phyloP scores from a whole-genome alignment of 2,797 vertebrate species.

The Sebastes steindachneri region DNA sequence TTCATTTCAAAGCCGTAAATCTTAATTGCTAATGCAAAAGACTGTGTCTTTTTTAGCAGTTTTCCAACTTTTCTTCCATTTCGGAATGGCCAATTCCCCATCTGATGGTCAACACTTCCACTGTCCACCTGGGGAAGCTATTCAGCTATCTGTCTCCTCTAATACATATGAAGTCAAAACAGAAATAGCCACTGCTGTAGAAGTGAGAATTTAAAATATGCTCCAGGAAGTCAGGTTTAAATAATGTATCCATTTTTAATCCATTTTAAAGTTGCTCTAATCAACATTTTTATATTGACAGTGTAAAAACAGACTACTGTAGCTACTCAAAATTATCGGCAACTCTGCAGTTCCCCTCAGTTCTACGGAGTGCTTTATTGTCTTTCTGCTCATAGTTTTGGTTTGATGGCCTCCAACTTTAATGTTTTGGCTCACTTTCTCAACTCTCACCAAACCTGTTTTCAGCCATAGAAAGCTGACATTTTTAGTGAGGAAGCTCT shows the following conservation, averaged over 20 bases:
- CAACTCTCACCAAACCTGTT: too few relatives aligned
- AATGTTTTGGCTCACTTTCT: too few relatives aligned
- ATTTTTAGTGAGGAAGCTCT: too few relatives aligned
- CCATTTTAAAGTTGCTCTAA: not conserved
- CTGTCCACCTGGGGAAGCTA: too few relatives aligned
- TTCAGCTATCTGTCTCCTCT: not conserved
- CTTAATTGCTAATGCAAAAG: not conserved
- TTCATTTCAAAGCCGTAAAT: not conserved
- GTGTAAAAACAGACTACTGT: not conserved
- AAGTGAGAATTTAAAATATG: not conserved
- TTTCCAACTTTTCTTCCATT: not conserved
- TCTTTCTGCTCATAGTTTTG: too few relatives aligned
- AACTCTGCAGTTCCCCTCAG: not conserved
- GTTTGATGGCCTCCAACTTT: too few relatives aligned
- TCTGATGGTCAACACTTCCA: not conserved
- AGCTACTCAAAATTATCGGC: not conserved
- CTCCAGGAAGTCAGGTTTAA: not conserved
- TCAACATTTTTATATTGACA: not conserved
- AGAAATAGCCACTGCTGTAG: not conserved
- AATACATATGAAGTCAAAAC: not conserved
- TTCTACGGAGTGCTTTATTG: too few relatives aligned
- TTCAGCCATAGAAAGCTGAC: too few relatives aligned
- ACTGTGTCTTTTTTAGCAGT: not conserved
- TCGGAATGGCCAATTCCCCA: not conserved
- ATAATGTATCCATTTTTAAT: not conserved